Base-by-base conservation (phyloP, 2,113 vertebrate genomes). In the Bubo bubo region DNA sequence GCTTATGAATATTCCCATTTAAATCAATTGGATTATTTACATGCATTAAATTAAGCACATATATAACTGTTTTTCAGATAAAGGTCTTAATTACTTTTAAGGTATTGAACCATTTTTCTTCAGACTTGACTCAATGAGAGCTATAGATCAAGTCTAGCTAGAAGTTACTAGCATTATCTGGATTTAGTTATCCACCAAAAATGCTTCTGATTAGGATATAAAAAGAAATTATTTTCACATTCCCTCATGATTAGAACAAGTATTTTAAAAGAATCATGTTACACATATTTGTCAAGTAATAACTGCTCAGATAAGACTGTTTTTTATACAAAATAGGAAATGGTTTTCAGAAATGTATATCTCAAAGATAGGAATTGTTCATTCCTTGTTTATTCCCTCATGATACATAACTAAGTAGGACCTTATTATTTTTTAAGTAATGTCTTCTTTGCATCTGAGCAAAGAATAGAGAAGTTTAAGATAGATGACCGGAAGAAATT, bases 71-170 rank as follows among this genome's bases (percentile, higher is more conserved):
- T 95, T 93, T 90, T 93, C 97, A 95, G 95, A 97, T 94, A 97
- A 97, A 96, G 83, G 91, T 97, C 95, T 97, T 97, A 96, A 97
- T 95, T 97, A 95, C 95, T 97, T 97, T 86, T 81, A 84, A 93
- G 88, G 60, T 79, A 90, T 93, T 94, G 95, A 95, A 95, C 96
- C 84, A 95, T 97, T 97, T 96, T 94, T 97, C 97, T 97, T 96
- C 92, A 72, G 83, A 91, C 90, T 94, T 93, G 92, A 96, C 95
- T 95, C 97, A 96, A 92, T 95, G 86, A 95, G 79, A 93, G 68
- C 94, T 95, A 97, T 95, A 97, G 92, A 97, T 96, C 95, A 96
- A 92, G 86, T 68, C 91, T 75, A 84, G 73, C 68, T 63, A 86
- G 82, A 93, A 81, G 83, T 92, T 91, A 90, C 82, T 22, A 77